Percentiles rank a stretch among this genome's conserved stretches.
These are phyloP conservation scores for Anarrhichthys ocellatus DNA, from an alignment of 2,113 vertebrate genomes.

Conservation along the genomic window DNA sequence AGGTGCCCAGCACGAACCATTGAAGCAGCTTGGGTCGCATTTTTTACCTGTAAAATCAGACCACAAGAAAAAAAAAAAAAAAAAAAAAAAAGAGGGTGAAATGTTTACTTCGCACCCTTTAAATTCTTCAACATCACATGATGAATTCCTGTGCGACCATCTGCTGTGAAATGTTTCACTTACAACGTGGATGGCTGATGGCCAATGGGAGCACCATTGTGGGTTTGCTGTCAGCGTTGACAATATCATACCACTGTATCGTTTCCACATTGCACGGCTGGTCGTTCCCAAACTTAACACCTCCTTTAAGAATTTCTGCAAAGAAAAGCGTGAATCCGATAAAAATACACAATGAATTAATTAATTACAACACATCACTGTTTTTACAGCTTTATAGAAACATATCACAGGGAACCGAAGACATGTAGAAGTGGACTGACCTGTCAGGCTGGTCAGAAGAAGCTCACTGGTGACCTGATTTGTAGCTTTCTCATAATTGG, in stretches of 20 bases:
- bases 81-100: not conserved
- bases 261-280: conserved; percentile 89
- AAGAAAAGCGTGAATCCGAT: not conserved
- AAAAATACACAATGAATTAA: not conserved
- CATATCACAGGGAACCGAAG: not conserved
- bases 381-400: not conserved
- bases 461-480: conserved; percentile 81
- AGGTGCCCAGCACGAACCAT: conserved; percentile 91
- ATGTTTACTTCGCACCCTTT: not conserved
- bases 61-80: not conserved
- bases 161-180: conserved; percentile 62
- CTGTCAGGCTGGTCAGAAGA: conserved; percentile 87
- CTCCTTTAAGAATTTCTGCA: conserved; percentile 93
- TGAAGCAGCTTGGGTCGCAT: conserved; percentile 88
- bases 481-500: conserved; percentile 82
- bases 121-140: not conserved
- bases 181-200: conserved; percentile 78
- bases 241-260: conserved; percentile 92
- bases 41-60: conserved; percentile 83
- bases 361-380: not conserved
- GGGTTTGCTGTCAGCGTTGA: conserved; percentile 73
- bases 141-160: not conserved
- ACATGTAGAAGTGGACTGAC: conserved; percentile 70
- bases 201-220: conserved; percentile 70
- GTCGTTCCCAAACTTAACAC: conserved; percentile 87